These are phyloP conservation scores for Liopterus haemorrhoidalis DNA, from an alignment of 2,888 invertebrate genomes.

Conservation along the genomic window DNA sequence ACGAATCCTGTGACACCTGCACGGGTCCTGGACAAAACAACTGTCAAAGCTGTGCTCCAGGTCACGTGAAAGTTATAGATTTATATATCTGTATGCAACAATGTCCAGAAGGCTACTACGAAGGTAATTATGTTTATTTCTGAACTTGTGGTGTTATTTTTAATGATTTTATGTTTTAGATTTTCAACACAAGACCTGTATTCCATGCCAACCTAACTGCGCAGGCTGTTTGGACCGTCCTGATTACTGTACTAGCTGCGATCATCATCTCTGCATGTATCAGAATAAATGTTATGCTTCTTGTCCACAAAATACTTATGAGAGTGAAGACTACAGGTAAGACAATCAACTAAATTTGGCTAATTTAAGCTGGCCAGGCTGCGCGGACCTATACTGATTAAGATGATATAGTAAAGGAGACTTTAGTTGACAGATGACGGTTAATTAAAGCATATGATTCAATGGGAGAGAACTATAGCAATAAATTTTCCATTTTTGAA, in stretches of 20 bases:
- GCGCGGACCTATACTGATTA: no score
- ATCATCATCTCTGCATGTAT: conserved; percentile 78
- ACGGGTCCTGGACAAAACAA: conserved; percentile 83
- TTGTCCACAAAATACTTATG: conserved; percentile 75
- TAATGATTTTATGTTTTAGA: no score
- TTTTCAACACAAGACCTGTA: conserved; percentile 59
- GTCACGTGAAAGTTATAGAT: conserved; percentile 76
- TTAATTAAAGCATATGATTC: no score
- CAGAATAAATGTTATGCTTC: conserved; percentile 76
- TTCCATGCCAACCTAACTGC: conserved; percentile 81
- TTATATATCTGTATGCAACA: conserved; percentile 80
- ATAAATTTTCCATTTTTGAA: no score
- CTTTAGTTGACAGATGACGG: no score
- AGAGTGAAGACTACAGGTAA: conserved; percentile 78
- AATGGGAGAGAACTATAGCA: no score
- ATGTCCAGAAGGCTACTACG: conserved; percentile 86
- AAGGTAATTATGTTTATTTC: conserved; percentile 52
- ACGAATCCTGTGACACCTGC: conserved; percentile 84
- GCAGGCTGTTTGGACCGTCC: conserved; percentile 77
- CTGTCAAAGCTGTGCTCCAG: conserved; percentile 77
- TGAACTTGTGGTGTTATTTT: no score
- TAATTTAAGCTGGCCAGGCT: background rate
- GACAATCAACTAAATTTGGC: conserved; percentile 29
- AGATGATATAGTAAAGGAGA: no score
- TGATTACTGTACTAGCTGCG: conserved; percentile 79